Evolutionary conservation across 2,113 vertebrate genomes (phyloP).

Genomic region (Pipra filicauda): DNA sequence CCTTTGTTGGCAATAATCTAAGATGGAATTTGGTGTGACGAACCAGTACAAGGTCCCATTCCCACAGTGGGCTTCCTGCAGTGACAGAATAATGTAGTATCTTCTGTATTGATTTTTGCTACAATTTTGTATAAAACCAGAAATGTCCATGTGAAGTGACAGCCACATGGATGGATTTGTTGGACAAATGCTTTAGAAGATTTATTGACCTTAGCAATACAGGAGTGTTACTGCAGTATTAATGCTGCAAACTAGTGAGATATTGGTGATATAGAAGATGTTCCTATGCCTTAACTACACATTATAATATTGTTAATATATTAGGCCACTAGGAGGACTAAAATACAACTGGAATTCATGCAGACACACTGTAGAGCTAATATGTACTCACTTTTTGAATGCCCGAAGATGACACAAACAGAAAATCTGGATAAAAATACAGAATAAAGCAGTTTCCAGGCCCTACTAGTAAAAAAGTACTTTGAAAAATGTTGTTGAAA

Average conservation of each 20-base stretch:
- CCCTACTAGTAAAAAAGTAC: not conserved
- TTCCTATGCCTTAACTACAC: not conserved
- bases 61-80: not conserved
- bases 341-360: conserved; percentile 56
- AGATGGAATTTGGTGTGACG: not conserved
- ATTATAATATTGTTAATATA: conserved; percentile 12
- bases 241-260: not conserved
- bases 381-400: not conserved
- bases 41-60: not conserved
- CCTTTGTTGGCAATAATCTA: not conserved
- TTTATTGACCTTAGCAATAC: not conserved
- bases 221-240: not conserved
- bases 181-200: not conserved
- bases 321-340: conserved; percentile 67
- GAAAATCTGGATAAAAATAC: conserved; percentile 38
- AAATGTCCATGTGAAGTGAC: not conserved
- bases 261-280: not conserved
- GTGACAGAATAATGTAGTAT: not conserved
- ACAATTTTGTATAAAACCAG: not conserved
- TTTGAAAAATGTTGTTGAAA: not conserved
- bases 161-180: not conserved
- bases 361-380: not conserved
- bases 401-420: not conserved
- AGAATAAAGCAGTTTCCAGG: conserved; percentile 25
- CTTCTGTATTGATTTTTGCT: not conserved